These are phyloP conservation scores for Seriola dumerili DNA, from an alignment of 2,113 vertebrate genomes.

Conservation along the genomic window DNA sequence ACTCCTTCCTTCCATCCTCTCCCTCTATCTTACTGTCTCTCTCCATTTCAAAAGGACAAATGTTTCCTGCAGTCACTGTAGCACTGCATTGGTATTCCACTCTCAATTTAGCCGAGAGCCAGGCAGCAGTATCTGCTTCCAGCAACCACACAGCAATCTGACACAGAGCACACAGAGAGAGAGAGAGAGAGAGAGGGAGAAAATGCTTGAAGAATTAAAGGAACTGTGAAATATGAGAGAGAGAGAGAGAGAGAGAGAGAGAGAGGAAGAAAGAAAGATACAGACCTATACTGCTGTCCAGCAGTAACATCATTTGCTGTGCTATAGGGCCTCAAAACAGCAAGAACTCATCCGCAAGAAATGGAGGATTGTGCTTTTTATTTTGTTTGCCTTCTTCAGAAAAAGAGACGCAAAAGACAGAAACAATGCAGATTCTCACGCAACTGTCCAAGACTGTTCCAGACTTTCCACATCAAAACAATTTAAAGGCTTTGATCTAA, in stretches of 20 bases:
- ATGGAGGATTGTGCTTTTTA: not conserved
- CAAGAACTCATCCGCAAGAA: conserved; percentile 7
- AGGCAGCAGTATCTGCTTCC: conserved; percentile 65
- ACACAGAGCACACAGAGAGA: conserved; percentile 48
- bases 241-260: conserved; percentile 12
- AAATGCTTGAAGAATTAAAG: conserved; percentile 50
- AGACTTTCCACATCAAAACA: conserved; percentile 39
- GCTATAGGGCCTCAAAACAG: conserved; percentile 12
- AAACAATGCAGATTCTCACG: conserved; percentile 8
- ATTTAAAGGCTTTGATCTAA: conserved; percentile 43
- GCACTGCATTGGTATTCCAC: conserved; percentile 79
- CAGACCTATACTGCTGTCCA: conserved; percentile 16
- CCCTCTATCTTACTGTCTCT: conserved; percentile 32
- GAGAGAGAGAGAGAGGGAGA: conserved; percentile 19
- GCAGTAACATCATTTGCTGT: conserved; percentile 17
- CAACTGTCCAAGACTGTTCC: conserved; percentile 3
- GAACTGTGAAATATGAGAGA: conserved; percentile 47
- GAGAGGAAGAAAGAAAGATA: not conserved
- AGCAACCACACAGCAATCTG: conserved; percentile 70
- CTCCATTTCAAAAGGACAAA: conserved; percentile 81
- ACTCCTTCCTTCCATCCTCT: conserved; percentile 28
- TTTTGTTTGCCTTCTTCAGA: conserved; percentile 1
- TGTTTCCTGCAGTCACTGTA: conserved; percentile 78
- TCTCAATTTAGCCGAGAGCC: conserved; percentile 76
- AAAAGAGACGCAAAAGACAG: not conserved